A percentile compares a stretch with the other conserved stretches of the same genome.
Conservation (phyloP, 2,113 vertebrate species). For the Brienomyrus brachyistius region DNA sequence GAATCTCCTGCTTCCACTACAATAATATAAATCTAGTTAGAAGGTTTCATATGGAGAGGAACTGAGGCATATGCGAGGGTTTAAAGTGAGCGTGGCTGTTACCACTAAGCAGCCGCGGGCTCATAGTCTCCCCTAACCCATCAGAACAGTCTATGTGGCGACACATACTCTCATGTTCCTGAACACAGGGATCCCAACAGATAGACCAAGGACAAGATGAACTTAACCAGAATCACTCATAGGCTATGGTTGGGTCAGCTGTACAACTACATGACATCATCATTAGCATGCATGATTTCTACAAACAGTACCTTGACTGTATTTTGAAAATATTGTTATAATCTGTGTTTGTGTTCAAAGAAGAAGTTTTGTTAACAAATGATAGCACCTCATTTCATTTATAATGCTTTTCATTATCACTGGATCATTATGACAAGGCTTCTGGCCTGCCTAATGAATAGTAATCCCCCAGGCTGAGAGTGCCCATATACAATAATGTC, state of each 20-base stretch:
- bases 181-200: not conserved
- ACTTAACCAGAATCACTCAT: not conserved
- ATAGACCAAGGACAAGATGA: not conserved
- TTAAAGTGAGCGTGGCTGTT: not conserved
- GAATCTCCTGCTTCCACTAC: not conserved
- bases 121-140: not conserved
- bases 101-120: not conserved
- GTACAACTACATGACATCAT: not conserved
- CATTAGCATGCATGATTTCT: not conserved
- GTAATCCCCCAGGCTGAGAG: not conserved
- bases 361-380: not conserved
- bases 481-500: slow-evolving; percentile 16
- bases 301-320: not conserved
- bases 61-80: not conserved
- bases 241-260: not conserved
- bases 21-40: not conserved
- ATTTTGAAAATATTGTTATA: not conserved
- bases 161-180: not conserved
- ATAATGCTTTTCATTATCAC: not conserved
- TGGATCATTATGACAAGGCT: not conserved
- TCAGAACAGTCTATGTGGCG: not conserved
- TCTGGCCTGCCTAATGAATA: not conserved
- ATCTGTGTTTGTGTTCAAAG: not conserved
- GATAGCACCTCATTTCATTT: not conserved
- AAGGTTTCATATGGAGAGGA: not conserved